Base-by-base conservation (phyloP, 2,113 vertebrate species). In the Seriola aureovittata region DNA sequence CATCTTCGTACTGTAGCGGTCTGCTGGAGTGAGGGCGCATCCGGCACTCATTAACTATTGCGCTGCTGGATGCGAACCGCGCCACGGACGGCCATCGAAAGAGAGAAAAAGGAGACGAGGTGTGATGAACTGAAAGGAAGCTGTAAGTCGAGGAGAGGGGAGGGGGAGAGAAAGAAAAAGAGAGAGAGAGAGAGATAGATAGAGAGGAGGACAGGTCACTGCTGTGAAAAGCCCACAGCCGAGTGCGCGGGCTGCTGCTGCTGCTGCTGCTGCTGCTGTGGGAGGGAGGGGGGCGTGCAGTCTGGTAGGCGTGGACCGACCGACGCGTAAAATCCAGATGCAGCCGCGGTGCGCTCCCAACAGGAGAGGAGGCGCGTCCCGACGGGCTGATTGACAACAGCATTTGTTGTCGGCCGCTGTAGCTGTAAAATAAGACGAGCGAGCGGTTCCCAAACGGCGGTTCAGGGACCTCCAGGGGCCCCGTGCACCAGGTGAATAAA, bases 1-100 rank as follows among this genome's bases (percentile, higher is more conserved):
- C 95, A 96, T 96, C 95, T 96, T 96, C 94, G 92, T 92, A 81
- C 93, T 94, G 95, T 90, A 91, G 94, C 93, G 94, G 93, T 93
- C 86, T 84, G 94, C 85, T 86, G 93, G 88, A 93, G 92, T 54
- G 90, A 85, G 87, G 78, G 92, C 91, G 93, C 94, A 94, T 95
- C 89, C 95, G 94, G 92, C 85, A 48, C 89, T n/a, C 81, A 17
- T 95, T 93, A 93, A 95, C 95, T 93, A 75, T 90, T 91, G 84
- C 88, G 85, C 84, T 93, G 90, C 95, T 92, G 92, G 44, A 75
- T 5, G 82, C 82, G 42, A 86, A 85, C 50, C 80, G 69, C 91
- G 84, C 54, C 81, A 66, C 48, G 68, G 36, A 34, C 67, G 65
- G 78, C 75, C 79, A 88, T 87, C 2, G 71, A 73, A 29, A 46